Evolutionary conservation across 2,888 invertebrate species (phyloP), one percentile per base, ranked within the genome.

Genomic region (Lasius fuliginosus): DNA sequence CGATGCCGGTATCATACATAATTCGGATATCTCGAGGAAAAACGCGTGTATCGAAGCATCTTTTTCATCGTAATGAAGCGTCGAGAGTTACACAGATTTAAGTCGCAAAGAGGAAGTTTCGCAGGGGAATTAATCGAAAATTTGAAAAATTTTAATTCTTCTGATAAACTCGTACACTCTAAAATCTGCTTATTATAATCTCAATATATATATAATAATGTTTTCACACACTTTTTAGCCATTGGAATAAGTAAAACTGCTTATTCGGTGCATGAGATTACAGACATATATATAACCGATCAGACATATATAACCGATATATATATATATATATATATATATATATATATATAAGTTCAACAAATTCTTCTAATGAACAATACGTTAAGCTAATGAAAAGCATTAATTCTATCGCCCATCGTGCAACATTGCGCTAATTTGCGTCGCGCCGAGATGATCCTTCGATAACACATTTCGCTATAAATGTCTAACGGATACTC

Each of bases 401-500:
- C 30, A 42, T 60, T 60, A 12, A 69, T 60, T 46, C 33, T 12
- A 11, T 5, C 58, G 23, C 6, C 23, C n/a, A 65, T 53, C 15
- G 40, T 23, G 27, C 40, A 12, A 67, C 12, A n/a, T 56, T 67
- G 40, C 69, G 33, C 23, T 33, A 46, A 71, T 27, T 40, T 33
- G 60, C 46, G 18, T 60, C 46, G 23, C 23, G 23, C 30, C 33
- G 30, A 46, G 23, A 36, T 40, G 60, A 71, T 60, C 23, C 69
- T 58, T 79, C 60, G 46, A 71, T 71, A 81, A 81, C 46, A 68
- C 60, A 69, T 79, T 60, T 71, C 71, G 23, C 71, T 71, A 69
- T 79, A 71, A 71, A 69, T 71, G 60, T 69, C 42, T 79, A 79
- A 81, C 79, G 46, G 49, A 42, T 65, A 46, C 82, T 74, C 42